These are phyloP conservation scores for Coregonus suidteri DNA, from an alignment of 2,797 vertebrate species.

Conservation along the genomic window DNA sequence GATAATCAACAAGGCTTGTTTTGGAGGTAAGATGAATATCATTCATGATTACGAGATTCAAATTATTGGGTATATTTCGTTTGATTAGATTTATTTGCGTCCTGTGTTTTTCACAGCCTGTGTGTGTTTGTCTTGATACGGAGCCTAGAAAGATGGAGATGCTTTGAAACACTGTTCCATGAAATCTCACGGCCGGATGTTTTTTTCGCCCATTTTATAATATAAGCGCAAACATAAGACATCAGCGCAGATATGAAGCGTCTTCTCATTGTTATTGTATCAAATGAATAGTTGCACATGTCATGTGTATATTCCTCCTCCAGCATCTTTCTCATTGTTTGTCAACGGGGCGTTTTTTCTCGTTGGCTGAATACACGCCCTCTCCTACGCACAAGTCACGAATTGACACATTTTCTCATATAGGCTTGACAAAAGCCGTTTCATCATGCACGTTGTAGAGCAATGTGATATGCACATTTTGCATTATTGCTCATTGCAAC, in stretches of 20 bases:
- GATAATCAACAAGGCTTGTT: constrained; percentile 45
- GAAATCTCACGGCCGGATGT: constrained; percentile 11
- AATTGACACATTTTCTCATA: not conserved
- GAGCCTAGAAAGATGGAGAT: constrained; percentile 19
- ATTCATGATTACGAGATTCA: not conserved
- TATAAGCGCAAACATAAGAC: not conserved
- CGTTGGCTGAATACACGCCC: not conserved
- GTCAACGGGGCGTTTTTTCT: constrained; percentile 42
- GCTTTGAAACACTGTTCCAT: constrained; percentile 5
- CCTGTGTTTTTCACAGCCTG: not conserved
- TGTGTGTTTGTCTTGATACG: not conserved
- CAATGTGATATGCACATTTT: not conserved
- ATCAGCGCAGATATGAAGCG: not conserved
- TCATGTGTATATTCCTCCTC: fast-evolving
- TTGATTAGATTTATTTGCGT: not conserved
- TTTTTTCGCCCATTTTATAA: not conserved
- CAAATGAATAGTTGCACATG: not conserved
- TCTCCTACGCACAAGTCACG: constrained; percentile 50
- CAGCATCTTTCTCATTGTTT: constrained; percentile 11
- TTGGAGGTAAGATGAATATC: constrained; percentile 57
- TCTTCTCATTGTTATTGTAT: not conserved
- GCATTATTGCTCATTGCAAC: not conserved
- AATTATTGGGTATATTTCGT: not conserved
- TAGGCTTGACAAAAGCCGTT: not conserved
- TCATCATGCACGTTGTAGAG: fast-evolving